These are phyloP conservation scores for Agrotis segetum DNA, from an alignment of 2,888 invertebrate species.

Conservation along the genomic window DNA sequence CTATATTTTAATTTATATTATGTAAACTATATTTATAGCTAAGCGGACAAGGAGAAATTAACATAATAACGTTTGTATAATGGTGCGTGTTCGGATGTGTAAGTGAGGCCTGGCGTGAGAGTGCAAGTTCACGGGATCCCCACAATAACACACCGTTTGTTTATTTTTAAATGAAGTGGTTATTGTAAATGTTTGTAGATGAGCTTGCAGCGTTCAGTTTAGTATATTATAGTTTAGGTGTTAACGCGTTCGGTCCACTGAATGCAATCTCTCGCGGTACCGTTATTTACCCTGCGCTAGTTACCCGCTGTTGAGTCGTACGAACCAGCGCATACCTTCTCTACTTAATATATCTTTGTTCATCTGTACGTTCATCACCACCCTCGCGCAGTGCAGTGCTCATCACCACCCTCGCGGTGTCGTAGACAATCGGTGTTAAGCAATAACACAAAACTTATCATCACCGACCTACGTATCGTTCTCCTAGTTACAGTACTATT, in stretches of 20 bases:
- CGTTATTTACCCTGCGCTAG: conserved; percentile 73
- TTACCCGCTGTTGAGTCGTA: conserved; percentile 75
- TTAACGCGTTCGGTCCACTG: conserved; percentile 64
- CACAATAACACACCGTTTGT: conserved; percentile 74
- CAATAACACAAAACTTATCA: conserved; percentile 54
- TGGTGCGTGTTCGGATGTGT: conserved; percentile 66
- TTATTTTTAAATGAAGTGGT: conserved; percentile 76
- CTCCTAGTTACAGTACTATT: conserved; percentile 6
- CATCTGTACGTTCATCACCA: conserved; percentile 33
- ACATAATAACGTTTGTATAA: conserved; percentile 80
- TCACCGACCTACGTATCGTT: conserved; percentile 7
- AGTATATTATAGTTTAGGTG: conserved; percentile 69
- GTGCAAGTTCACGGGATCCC: conserved; percentile 64
- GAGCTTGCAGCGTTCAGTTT: conserved; percentile 89
- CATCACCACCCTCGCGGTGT: not conserved
- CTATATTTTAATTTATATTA: conserved; percentile 88
- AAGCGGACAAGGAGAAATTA: conserved; percentile 83
- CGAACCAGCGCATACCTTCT: conserved; percentile 70
- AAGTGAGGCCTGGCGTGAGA: conserved; percentile 76
- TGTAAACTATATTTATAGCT: conserved; percentile 88
- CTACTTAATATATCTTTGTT: conserved; percentile 64
- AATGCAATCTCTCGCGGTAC: conserved; percentile 58
- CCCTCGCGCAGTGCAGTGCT: conserved; percentile 18
- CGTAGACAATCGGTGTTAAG: conserved; percentile 31
- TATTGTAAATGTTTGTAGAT: conserved; percentile 80